phyloP scores from a whole-genome alignment of 2,888 invertebrate species.

The Lypha dubia region DNA sequence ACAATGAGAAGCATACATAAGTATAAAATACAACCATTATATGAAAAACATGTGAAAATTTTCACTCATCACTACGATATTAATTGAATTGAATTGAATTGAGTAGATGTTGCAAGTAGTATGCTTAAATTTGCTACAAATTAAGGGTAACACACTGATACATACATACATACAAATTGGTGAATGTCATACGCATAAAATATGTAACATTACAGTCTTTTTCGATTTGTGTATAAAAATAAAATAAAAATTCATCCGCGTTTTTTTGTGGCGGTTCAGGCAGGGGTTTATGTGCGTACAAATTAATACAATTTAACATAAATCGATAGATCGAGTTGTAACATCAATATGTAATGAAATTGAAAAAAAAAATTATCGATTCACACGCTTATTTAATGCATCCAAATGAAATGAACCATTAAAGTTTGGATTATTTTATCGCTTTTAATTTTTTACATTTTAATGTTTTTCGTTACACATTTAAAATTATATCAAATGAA shows the following conservation, averaged over 20 bases:
- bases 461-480: conserved; percentile 3
- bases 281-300: conserved; percentile 12
- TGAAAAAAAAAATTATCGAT: conserved; percentile 47
- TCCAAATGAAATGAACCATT: conserved; percentile 60
- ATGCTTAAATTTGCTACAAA: conserved; percentile 11
- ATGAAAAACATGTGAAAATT: conserved; percentile 59
- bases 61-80: conserved; percentile 56
- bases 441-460: background rate
- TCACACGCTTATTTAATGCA: conserved; percentile 65
- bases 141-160: conserved; percentile 44
- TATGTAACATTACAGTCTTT: conserved; percentile 11
- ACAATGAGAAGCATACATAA: conserved; percentile 11
- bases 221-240: conserved; percentile 5
- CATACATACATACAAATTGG: conserved; percentile 26
- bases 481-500: conserved; percentile 1
- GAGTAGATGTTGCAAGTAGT: conserved; percentile 40
- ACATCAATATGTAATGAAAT: conserved; percentile 45
- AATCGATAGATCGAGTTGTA: conserved; percentile 21
- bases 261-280: background rate
- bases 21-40: conserved; percentile 8
- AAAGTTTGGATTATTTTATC: conserved; percentile 45
- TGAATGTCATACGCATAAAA: conserved; percentile 13
- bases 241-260: conserved; percentile 22
- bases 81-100: conserved; percentile 39
- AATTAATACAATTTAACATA: background rate